Percentiles rank a stretch among this genome's conserved stretches.
Conservation (phyloP, 1,140 invertebrate genomes). For the Hermetia illucens region DNA sequence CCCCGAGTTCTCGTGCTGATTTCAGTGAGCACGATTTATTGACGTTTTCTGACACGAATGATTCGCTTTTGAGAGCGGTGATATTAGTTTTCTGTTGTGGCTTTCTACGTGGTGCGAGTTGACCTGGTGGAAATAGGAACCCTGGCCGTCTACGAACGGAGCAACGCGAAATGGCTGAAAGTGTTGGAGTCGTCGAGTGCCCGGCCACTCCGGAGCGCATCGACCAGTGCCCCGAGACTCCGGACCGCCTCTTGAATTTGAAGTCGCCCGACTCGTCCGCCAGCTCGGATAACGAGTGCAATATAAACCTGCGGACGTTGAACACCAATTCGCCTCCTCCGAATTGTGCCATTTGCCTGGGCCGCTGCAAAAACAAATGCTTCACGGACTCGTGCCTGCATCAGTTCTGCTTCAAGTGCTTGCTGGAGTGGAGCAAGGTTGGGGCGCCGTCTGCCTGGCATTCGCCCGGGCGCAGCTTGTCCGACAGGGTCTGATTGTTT, state of each 20-base stretch:
- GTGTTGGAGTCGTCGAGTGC: no score
- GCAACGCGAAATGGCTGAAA: no score
- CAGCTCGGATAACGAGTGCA: not conserved
- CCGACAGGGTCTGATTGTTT: slow-evolving; percentile 6
- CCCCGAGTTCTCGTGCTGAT: no score
- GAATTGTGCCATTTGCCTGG: slow-evolving; percentile 85
- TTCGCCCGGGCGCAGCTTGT: not conserved
- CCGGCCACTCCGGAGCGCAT: not conserved
- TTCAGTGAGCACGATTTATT: no score
- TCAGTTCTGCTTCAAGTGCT: slow-evolving; percentile 85
- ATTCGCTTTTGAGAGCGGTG: no score
- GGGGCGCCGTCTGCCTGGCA: slow-evolving; percentile 10
- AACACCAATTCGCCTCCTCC: slow-evolving; percentile 54
- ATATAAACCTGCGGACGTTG: no score
- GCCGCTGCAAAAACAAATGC: slow-evolving; percentile 70
- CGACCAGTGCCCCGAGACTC: not conserved
- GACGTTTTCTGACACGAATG: no score
- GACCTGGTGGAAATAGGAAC: no score
- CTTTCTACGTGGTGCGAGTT: no score
- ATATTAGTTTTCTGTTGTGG: no score
- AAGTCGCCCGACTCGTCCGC: not conserved
- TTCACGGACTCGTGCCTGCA: slow-evolving; percentile 86
- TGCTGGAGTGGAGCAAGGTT: slow-evolving; percentile 87
- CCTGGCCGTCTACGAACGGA: no score
- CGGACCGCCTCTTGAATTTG: not conserved